These are phyloP conservation scores for Ligdia adustata DNA, from an alignment of 2,888 invertebrate genomes.

Conservation along the genomic window DNA sequence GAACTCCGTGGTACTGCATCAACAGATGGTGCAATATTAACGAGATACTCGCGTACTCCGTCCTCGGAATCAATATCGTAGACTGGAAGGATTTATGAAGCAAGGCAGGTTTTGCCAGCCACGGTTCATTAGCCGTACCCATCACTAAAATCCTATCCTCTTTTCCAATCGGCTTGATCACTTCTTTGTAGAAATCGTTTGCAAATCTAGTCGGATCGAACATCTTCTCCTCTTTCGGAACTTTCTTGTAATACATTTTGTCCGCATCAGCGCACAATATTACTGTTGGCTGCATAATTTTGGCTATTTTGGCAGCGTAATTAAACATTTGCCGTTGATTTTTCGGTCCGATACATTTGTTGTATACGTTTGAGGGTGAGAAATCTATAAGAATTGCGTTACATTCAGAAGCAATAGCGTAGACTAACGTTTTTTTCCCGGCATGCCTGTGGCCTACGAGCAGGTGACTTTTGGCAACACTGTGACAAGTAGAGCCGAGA, in stretches of 20 bases:
- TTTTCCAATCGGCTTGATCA: slow-evolving; percentile 87
- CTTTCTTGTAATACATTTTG: slow-evolving; percentile 87
- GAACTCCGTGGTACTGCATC: slow-evolving; percentile 84
- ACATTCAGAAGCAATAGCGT: slow-evolving; percentile 90
- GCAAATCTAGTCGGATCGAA: slow-evolving; percentile 88
- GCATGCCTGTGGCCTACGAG: slow-evolving; percentile 88
- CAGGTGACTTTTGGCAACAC: slow-evolving; percentile 84
- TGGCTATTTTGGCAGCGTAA: slow-evolving; percentile 86
- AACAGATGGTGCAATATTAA: slow-evolving; percentile 80
- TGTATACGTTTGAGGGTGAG: slow-evolving; percentile 86
- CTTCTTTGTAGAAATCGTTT: slow-evolving; percentile 86
- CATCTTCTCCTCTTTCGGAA: slow-evolving; percentile 85
- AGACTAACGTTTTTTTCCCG: slow-evolving; percentile 88
- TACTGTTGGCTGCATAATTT: slow-evolving; percentile 88
- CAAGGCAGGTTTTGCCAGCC: slow-evolving; percentile 75
- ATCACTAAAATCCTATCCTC: slow-evolving; percentile 88
- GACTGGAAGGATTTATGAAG: slow-evolving; percentile 85
- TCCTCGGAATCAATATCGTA: slow-evolving; percentile 78
- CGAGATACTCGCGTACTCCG: slow-evolving; percentile 85
- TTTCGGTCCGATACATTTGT: slow-evolving; percentile 88
- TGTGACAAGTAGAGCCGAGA: slow-evolving; percentile 70
- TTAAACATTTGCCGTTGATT: slow-evolving; percentile 87
- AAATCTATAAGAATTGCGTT: slow-evolving; percentile 91
- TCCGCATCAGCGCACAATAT: slow-evolving; percentile 88
- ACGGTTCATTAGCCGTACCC: slow-evolving; percentile 88